phyloP scores from a whole-genome alignment of 2,113 vertebrate genomes.

The Tenrec ecaudatus region DNA sequence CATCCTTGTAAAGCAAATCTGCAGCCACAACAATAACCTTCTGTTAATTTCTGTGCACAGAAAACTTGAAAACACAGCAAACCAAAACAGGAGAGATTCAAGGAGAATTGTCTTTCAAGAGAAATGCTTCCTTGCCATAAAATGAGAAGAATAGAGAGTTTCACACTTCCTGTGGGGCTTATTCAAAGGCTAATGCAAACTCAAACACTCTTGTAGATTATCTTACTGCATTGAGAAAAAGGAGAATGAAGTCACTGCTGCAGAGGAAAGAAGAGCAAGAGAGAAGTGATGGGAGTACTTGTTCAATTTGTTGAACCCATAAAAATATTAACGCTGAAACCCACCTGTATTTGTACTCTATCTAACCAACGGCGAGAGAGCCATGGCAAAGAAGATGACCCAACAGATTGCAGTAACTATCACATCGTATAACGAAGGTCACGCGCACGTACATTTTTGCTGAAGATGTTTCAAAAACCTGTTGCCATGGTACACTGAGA shows the following conservation, averaged over 20 bases:
- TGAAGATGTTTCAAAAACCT: too few species aligned
- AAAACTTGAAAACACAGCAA: too few species aligned
- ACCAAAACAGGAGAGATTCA: neutral
- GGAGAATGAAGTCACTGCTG: neutral
- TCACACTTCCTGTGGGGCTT: neutral
- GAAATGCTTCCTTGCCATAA: neutral
- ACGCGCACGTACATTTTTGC: too few species aligned
- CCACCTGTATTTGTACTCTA: too few species aligned
- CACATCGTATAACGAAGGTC: too few species aligned
- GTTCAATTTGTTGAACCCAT: neutral
- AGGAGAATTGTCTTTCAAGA: neutral
- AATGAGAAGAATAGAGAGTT: neutral
- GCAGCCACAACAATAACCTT: neutral
- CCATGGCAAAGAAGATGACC: too few species aligned
- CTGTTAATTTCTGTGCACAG: neutral
- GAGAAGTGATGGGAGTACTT: neutral
- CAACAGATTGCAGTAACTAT: too few species aligned
- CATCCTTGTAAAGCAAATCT: neutral
- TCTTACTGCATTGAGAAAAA: neutral
- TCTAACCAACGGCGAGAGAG: too few species aligned
- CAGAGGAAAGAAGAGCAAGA: neutral
- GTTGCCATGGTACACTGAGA: too few species aligned
- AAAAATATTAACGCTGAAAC: neutral
- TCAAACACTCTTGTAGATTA: neutral
- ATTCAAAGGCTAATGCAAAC: neutral